Evolutionary conservation across 2,113 vertebrate genomes (phyloP).

Genomic region (Corythaixoides concolor): DNA sequence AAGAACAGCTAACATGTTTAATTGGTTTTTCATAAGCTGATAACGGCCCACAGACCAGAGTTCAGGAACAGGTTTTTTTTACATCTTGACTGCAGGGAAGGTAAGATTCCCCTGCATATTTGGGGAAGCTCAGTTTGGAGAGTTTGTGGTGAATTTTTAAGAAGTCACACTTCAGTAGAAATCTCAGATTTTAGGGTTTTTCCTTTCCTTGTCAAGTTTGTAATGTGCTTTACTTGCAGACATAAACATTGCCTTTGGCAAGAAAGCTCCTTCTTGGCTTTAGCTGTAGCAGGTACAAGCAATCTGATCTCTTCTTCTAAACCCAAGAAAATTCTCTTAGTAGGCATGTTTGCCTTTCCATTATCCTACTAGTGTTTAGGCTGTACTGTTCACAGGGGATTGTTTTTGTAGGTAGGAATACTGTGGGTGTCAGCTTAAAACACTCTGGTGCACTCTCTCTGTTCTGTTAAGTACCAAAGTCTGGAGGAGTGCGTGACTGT

Average conservation of each 20-base stretch:
- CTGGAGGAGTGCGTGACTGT: neutral
- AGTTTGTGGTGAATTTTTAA: neutral
- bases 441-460: neutral
- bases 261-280: neutral
- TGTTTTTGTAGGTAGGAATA: neutral
- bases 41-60: neutral
- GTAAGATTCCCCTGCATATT: neutral
- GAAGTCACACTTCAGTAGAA: neutral
- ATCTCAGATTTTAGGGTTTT: neutral
- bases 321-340: neutral
- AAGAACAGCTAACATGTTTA: neutral
- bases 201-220: neutral
- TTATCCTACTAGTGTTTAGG: conserved; percentile 31
- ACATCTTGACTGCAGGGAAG: neutral
- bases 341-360: neutral
- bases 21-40: neutral
- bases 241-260: conserved; percentile 45
- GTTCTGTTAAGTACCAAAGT: neutral
- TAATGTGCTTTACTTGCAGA: neutral
- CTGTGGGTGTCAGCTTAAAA: conserved; percentile 27
- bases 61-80: neutral
- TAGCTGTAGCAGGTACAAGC: neutral
- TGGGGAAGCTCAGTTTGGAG: neutral
- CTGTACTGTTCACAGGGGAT: neutral
- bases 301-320: neutral